A percentile compares a stretch with the other conserved stretches of the same genome.
phyloP scores from a whole-genome alignment of 2,888 invertebrate genomes.

The Sympetrum striolatum region DNA sequence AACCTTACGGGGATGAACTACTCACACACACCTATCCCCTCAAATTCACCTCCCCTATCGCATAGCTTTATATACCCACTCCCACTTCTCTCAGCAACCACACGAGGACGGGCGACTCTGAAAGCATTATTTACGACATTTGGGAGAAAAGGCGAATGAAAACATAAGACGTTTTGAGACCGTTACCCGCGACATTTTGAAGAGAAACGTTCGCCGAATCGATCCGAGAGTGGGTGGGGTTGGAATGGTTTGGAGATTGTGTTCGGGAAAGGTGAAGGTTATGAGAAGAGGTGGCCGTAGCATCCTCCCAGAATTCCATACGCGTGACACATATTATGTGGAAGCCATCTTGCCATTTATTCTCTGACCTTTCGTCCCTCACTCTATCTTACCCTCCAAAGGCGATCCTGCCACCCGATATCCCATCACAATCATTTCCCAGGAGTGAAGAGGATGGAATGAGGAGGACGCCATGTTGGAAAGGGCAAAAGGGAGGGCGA shows the following conservation, averaged over 20 bases:
- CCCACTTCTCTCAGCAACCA: neutral
- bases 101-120: neutral
- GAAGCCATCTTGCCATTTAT: neutral
- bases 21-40: too few species aligned
- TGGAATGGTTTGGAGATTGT: neutral
- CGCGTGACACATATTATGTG: slow-evolving; percentile 17
- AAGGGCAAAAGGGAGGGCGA: neutral
- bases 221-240: neutral
- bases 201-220: neutral
- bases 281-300: neutral
- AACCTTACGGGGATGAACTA: too few species aligned
- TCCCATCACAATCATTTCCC: slow-evolving; percentile 41
- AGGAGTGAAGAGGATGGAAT: neutral
- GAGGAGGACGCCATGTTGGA: neutral
- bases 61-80: too few species aligned
- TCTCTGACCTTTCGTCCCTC: neutral
- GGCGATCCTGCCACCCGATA: slow-evolving; percentile 10
- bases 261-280: neutral
- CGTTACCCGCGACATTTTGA: neutral
- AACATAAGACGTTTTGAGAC: neutral
- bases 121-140: neutral
- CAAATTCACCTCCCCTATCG: too few species aligned
- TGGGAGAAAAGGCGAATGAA: neutral
- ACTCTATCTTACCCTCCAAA: neutral
- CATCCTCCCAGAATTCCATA: neutral